phyloP scores from a whole-genome alignment of 1,140 invertebrate species.

The Lasaia peninsularis region DNA sequence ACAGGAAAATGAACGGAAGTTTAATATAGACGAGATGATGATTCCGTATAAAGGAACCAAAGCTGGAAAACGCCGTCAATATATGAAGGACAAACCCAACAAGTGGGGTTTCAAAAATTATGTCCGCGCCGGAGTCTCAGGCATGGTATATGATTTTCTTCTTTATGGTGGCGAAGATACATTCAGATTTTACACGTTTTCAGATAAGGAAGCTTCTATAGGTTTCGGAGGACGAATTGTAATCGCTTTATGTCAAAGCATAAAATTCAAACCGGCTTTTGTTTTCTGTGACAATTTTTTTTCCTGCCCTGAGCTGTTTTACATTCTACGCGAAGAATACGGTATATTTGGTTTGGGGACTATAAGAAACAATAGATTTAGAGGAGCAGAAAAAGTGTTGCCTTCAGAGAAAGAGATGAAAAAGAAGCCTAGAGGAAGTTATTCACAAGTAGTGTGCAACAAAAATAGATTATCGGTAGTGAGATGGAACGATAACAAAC shows the following conservation, averaged over 20 bases:
- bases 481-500: conserved; percentile 40
- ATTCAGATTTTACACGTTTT: conserved; percentile 1
- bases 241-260: conserved; percentile 6
- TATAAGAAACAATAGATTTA: conserved; percentile 24
- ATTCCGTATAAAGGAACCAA: conserved; percentile 12
- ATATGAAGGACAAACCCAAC: conserved; percentile 15
- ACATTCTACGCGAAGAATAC: conserved; percentile 26
- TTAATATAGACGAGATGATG: conserved; percentile 10
- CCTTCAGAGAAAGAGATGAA: conserved; percentile 44
- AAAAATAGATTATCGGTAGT: conserved; percentile 42
- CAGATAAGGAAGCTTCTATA: not conserved
- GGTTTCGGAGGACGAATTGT: not conserved
- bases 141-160: conserved; percentile 13
- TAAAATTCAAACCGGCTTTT: conserved; percentile 22
- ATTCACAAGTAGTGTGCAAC: conserved; percentile 26
- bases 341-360: conserved; percentile 30
- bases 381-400: conserved; percentile 33
- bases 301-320: conserved; percentile 25
- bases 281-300: conserved; percentile 41
- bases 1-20: conserved; percentile 19
- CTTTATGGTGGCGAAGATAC: conserved; percentile 13
- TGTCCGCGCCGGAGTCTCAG: conserved; percentile 6
- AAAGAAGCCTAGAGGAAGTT: conserved; percentile 34
- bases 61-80: conserved; percentile 10
- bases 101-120: conserved; percentile 14